phyloP scores from a whole-genome alignment of 2,888 invertebrate genomes.

The Melanargia galathea region DNA sequence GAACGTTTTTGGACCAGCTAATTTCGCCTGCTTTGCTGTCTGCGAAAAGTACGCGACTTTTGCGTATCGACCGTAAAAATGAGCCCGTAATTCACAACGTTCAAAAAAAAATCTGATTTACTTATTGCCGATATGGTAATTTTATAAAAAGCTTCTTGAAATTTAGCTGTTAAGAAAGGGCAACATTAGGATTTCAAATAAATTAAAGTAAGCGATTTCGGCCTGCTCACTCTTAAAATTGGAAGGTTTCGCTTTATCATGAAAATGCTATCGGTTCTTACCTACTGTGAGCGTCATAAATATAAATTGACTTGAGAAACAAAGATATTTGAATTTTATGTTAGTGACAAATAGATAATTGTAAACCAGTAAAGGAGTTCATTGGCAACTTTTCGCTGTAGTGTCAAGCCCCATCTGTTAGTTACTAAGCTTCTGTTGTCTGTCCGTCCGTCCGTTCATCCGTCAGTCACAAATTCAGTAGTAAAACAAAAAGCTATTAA shows the following conservation, averaged over 20 bases:
- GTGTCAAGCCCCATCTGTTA: too few relatives aligned
- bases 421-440: too few relatives aligned
- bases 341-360: not conserved
- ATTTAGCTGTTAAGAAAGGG: not conserved
- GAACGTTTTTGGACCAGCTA: too few relatives aligned
- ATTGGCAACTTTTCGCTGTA: not conserved
- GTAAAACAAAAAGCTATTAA: too few relatives aligned
- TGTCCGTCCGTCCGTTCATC: too few relatives aligned
- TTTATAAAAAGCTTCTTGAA: not conserved
- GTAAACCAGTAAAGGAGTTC: not conserved
- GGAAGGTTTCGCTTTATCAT: constrained; percentile 23
- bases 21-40: too few relatives aligned
- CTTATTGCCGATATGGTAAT: not conserved
- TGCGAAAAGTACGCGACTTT: too few relatives aligned
- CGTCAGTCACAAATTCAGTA: too few relatives aligned
- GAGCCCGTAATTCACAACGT: too few relatives aligned
- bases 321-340: not conserved
- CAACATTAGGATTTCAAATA: constrained; percentile 10
- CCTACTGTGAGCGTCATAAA: constrained; percentile 25
- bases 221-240: constrained; percentile 2
- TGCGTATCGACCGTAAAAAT: too few relatives aligned
- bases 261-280: constrained; percentile 16
- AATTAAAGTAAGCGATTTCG: constrained; percentile 13
- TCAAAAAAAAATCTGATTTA: not conserved
- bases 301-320: constrained; percentile 21